These are phyloP conservation scores for Gymnocephalus cernua DNA, from an alignment of 2,113 vertebrate genomes.

Conservation along the genomic window DNA sequence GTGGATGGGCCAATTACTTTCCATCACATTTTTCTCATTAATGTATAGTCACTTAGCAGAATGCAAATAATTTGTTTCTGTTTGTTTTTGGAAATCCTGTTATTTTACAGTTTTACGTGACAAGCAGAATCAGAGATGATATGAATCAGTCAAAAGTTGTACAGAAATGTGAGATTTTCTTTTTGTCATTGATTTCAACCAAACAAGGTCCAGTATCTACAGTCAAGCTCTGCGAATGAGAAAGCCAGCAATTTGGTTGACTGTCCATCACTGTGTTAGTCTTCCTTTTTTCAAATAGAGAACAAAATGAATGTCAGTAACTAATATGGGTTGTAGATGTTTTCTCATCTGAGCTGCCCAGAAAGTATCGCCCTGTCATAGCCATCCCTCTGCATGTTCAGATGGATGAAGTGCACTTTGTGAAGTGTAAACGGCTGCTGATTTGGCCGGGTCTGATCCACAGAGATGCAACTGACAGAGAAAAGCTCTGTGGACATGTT, in stretches of 20 bases:
- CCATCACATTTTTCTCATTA: conserved; percentile 35
- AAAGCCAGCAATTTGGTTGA: neutral
- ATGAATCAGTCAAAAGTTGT: neutral
- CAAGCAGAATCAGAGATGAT: neutral
- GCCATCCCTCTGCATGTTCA: neutral
- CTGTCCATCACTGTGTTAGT: neutral
- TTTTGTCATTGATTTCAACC: neutral
- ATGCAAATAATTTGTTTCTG: conserved; percentile 2
- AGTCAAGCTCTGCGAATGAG: neutral
- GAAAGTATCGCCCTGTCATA: neutral
- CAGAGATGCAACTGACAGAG: neutral
- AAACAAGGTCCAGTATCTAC: neutral
- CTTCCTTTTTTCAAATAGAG: neutral
- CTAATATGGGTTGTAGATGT: neutral
- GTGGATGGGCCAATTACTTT: neutral
- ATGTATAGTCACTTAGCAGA: conserved; percentile 35
- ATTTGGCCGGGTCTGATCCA: conserved; percentile 16
- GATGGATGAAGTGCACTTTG: conserved; percentile 11
- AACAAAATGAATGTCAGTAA: neutral
- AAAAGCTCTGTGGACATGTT: neutral
- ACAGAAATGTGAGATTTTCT: neutral
- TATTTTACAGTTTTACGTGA: neutral
- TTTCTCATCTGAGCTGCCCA: neutral
- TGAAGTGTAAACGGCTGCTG: conserved; percentile 2
- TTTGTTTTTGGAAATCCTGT: neutral